A percentile compares a stretch with the other conserved stretches of the same genome.
Conservation (phyloP, 2,888 invertebrate genomes). For the Rhingia campestris region DNA sequence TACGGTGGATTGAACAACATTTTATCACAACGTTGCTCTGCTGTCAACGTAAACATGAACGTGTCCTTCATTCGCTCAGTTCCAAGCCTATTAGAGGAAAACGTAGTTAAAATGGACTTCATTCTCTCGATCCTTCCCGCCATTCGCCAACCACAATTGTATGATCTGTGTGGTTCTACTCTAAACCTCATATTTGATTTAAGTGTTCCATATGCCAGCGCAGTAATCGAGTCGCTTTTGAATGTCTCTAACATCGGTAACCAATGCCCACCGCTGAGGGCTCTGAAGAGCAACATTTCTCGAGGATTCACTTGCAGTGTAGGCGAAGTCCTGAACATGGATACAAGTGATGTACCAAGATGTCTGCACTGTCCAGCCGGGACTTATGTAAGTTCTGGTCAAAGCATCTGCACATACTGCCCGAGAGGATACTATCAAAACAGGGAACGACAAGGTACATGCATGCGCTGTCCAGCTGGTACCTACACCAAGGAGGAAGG, state of each 20-base stretch:
- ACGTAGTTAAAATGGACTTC: slow-evolving; percentile 94
- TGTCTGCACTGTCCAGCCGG: slow-evolving; percentile 99
- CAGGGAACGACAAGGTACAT: slow-evolving; percentile 93
- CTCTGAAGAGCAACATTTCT: slow-evolving; percentile 91
- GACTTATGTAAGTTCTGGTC: slow-evolving; percentile 94
- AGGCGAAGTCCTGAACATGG: slow-evolving; percentile 97
- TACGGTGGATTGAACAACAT: slow-evolving; percentile 90
- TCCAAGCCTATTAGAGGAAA: slow-evolving; percentile 92
- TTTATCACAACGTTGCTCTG: slow-evolving; percentile 95
- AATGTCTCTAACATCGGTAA: slow-evolving; percentile 95
- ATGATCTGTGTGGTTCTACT: slow-evolving; percentile 97
- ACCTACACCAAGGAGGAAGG: slow-evolving; percentile 96
- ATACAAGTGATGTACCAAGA: slow-evolving; percentile 94
- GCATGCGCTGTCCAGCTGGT: slow-evolving; percentile 94
- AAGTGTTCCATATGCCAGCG: slow-evolving; percentile 95
- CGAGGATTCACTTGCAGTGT: slow-evolving; percentile 96
- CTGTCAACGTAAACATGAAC: slow-evolving; percentile 96
- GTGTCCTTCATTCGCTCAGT: slow-evolving; percentile 93
- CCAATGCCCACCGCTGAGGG: slow-evolving; percentile 95
- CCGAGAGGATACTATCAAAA: slow-evolving; percentile 97
- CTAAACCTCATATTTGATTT: slow-evolving; percentile 96
- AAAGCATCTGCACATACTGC: slow-evolving; percentile 95
- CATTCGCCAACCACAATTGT: slow-evolving; percentile 94
- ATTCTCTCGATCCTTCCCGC: slow-evolving; percentile 93
- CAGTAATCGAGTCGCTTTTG: slow-evolving; percentile 92